phyloP scores from a whole-genome alignment of 2,888 invertebrate genomes.

The Stenotaenia linearis region DNA sequence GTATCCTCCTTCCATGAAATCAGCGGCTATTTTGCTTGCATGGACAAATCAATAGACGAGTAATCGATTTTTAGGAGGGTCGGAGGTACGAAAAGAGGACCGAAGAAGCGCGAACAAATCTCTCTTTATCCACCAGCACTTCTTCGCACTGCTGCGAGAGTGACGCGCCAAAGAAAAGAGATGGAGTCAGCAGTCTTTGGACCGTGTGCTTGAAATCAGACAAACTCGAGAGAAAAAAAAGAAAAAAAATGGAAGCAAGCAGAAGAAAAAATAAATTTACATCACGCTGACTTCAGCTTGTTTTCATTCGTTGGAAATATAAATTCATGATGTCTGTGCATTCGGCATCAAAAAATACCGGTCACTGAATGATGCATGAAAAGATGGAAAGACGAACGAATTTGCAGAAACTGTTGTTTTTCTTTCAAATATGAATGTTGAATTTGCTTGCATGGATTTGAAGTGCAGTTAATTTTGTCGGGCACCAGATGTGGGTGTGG shows the following conservation, averaged over 20 bases:
- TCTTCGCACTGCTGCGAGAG: not conserved
- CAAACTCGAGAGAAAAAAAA: not conserved
- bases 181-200: conserved; percentile 3
- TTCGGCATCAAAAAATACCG: not conserved
- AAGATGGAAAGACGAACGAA: not conserved
- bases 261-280: not conserved
- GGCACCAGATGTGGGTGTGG: conserved; percentile 3
- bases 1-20: not conserved
- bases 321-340: not conserved
- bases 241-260: not conserved
- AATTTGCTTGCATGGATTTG: not conserved
- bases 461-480: not conserved
- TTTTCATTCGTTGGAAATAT: not conserved
- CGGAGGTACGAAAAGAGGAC: not conserved
- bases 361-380: not conserved
- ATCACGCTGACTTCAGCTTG: not conserved
- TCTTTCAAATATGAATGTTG: not conserved
- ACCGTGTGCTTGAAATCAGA: conserved; percentile 2
- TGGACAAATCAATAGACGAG: conserved; percentile 1
- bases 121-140: not conserved
- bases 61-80: not conserved
- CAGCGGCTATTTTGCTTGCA: conserved; percentile 13
- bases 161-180: conserved; percentile 26
- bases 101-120: conserved; percentile 3
- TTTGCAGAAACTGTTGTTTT: not conserved